These are phyloP conservation scores for Corvus hawaiiensis DNA, from an alignment of 2,113 vertebrate genomes.

Conservation along the genomic window DNA sequence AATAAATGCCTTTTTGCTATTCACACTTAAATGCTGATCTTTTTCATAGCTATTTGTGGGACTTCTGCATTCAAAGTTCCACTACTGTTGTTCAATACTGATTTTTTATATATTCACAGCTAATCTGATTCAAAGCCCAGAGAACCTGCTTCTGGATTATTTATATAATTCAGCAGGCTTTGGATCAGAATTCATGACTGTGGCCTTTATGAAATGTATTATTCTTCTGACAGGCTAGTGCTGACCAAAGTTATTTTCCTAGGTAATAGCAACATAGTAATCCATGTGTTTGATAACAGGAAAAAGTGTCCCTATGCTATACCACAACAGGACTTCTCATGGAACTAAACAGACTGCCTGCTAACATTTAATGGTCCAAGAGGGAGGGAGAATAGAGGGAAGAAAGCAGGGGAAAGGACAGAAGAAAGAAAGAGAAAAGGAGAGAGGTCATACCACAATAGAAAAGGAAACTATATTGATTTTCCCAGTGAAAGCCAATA, in stretches of 20 bases:
- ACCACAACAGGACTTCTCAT: neutral
- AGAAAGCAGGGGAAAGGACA: neutral
- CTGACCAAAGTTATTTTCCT: neutral
- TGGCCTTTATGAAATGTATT: neutral
- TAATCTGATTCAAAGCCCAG: neutral
- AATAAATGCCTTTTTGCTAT: neutral
- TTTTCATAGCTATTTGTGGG: neutral
- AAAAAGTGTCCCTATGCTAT: neutral
- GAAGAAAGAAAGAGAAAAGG: neutral
- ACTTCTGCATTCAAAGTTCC: neutral
- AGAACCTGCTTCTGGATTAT: neutral
- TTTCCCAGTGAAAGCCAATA: neutral
- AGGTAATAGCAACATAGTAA: neutral
- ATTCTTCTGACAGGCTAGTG: neutral
- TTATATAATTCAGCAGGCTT: neutral
- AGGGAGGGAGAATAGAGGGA: neutral
- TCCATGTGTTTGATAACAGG: neutral
- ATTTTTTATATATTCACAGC: neutral
- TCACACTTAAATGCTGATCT: neutral
- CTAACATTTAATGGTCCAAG: neutral
- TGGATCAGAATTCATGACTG: neutral
- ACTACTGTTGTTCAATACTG: neutral
- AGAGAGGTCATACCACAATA: neutral
- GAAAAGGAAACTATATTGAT: neutral
- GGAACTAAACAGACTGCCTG: neutral